Evolutionary conservation across 2,888 invertebrate genomes (phyloP).

Genomic region (Chymomyza amoena): DNA sequence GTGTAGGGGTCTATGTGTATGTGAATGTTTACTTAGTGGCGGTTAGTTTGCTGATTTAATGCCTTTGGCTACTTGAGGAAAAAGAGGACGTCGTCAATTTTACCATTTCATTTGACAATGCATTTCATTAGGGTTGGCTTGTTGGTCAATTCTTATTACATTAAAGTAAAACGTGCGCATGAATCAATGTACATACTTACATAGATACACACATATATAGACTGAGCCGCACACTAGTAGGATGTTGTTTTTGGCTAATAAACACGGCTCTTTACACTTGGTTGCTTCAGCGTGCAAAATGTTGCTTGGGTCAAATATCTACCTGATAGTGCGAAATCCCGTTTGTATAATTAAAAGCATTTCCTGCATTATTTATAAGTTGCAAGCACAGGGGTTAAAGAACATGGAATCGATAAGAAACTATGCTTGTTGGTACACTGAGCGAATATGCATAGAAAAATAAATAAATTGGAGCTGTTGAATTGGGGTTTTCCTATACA

Average conservation of each 20-base stretch:
- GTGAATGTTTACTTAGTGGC: conserved; percentile 64
- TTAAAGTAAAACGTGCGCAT: conserved; percentile 44
- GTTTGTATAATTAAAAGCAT: conserved; percentile 65
- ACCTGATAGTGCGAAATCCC: background rate
- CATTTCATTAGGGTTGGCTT: conserved; percentile 64
- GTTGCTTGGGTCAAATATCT: background rate
- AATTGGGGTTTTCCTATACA: no score
- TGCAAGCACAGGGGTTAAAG: background rate
- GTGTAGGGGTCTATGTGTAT: conserved; percentile 1
- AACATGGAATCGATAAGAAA: background rate
- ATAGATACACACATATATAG: background rate
- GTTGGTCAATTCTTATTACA: conserved; percentile 55
- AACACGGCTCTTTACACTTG: conserved; percentile 67
- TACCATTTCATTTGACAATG: conserved; percentile 74
- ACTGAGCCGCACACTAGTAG: conserved; percentile 1
- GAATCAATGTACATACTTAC: conserved; percentile 11
- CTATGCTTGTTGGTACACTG: background rate
- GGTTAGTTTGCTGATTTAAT: conserved; percentile 73
- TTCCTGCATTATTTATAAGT: conserved; percentile 61
- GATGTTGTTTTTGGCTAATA: conserved; percentile 51
- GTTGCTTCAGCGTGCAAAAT: conserved; percentile 31
- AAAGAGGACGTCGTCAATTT: conserved; percentile 72
- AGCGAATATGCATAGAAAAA: background rate
- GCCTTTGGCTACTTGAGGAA: conserved; percentile 63
- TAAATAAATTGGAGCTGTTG: background rate